Evolutionary conservation across 2,888 invertebrate species (phyloP).

Genomic region (Tiliacea aurago): DNA sequence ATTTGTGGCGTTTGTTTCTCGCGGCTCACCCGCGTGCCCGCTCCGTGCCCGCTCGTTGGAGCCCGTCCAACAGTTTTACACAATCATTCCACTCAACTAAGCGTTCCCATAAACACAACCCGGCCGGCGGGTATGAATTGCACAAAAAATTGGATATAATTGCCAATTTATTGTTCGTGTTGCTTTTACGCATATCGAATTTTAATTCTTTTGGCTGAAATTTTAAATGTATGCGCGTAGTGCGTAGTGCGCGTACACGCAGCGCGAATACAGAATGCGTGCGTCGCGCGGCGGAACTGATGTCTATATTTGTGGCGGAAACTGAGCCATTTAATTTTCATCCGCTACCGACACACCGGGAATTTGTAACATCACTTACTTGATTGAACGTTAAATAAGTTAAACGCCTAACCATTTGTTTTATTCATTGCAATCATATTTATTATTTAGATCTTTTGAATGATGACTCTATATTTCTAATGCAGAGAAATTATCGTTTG

Average conservation of each 20-base stretch:
- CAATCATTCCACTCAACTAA: slow-evolving; percentile 91
- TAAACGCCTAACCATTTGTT: slow-evolving; percentile 50
- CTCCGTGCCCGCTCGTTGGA: slow-evolving; percentile 84
- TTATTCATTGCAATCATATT: slow-evolving; percentile 43
- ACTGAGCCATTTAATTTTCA: slow-evolving; percentile 61
- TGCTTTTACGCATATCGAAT: slow-evolving; percentile 77
- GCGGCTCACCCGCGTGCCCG: slow-evolving; percentile 74
- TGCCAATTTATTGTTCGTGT: slow-evolving; percentile 84
- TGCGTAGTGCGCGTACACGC: slow-evolving; percentile 31
- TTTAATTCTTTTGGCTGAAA: slow-evolving; percentile 71
- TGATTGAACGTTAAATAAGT: slow-evolving; percentile 61
- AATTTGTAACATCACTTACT: slow-evolving; percentile 61
- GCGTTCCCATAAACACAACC: slow-evolving; percentile 89
- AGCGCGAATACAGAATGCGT: slow-evolving; percentile 43
- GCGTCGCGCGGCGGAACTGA: slow-evolving; percentile 36
- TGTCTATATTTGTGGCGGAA: slow-evolving; percentile 63
- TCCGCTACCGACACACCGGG: slow-evolving; percentile 44
- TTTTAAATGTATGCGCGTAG: slow-evolving; percentile 33
- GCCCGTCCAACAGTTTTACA: slow-evolving; percentile 89
- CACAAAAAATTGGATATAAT: slow-evolving; percentile 88
- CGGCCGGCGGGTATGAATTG: slow-evolving; percentile 89
- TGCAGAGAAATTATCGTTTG: slow-evolving; percentile 15
- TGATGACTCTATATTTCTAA: slow-evolving; percentile 18
- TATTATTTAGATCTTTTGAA: slow-evolving; percentile 19
- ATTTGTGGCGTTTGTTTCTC: slow-evolving; percentile 88